Conservation (phyloP, 2,888 invertebrate genomes). For the Dichetophora obliterata region DNA sequence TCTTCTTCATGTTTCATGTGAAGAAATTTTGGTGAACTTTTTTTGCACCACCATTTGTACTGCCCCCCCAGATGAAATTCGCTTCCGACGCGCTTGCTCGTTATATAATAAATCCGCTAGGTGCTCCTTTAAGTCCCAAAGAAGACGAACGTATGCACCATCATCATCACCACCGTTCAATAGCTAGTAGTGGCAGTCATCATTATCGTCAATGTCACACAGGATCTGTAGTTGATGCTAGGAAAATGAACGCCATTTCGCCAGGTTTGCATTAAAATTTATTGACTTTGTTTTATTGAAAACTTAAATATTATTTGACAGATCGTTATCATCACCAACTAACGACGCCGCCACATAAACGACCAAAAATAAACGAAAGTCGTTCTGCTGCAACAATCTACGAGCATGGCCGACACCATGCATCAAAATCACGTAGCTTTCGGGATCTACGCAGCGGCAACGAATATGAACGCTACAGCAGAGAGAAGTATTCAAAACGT, state of each 20-base stretch:
- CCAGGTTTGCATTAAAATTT: conserved; percentile 59
- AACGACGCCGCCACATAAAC: conserved; percentile 66
- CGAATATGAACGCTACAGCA: conserved; percentile 64
- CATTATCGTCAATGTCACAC: conserved; percentile 62
- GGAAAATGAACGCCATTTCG: conserved; percentile 64
- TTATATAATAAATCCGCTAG: conserved; percentile 54
- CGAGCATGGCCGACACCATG: conserved; percentile 60
- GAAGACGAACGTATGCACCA: conserved; percentile 54
- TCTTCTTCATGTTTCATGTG: too few relatives aligned
- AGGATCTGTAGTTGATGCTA: conserved; percentile 51
- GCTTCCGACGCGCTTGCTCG: too few relatives aligned
- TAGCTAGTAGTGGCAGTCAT: conserved; percentile 51
- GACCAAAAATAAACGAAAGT: conserved; percentile 64
- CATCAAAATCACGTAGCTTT: conserved; percentile 46
- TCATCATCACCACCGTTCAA: conserved; percentile 52
- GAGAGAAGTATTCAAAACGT: conserved; percentile 62
- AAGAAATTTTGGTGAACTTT: too few relatives aligned
- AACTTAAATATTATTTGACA: conserved; percentile 39
- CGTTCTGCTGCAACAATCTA: conserved; percentile 53
- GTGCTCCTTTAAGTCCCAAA: conserved; percentile 47
- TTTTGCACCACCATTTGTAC: too few relatives aligned
- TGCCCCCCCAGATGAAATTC: too few relatives aligned
- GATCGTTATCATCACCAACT: conserved; percentile 68
- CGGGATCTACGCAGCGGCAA: conserved; percentile 43
- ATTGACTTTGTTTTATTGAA: too few relatives aligned